phyloP scores from a whole-genome alignment of 1,140 invertebrate species.

The Camponotus vicinus region DNA sequence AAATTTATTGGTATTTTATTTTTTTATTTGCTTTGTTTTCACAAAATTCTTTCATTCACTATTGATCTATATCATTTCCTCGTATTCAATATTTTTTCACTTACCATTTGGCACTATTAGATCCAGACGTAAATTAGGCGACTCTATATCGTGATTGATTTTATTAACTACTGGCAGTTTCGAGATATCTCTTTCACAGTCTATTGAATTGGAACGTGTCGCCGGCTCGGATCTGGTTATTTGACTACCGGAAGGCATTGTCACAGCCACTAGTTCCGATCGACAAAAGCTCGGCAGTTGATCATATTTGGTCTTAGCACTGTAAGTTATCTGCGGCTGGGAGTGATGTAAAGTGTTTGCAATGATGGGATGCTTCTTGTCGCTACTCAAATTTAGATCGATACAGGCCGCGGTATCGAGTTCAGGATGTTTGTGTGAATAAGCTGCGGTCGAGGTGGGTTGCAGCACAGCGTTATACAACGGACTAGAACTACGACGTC shows the following conservation, averaged over 20 bases:
- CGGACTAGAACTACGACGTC: slow-evolving; percentile 74
- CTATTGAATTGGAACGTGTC: slow-evolving; percentile 81
- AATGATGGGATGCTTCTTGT: slow-evolving; percentile 71
- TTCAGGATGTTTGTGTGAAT: slow-evolving; percentile 78
- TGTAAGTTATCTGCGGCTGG: slow-evolving; percentile 65
- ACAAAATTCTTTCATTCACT: not conserved
- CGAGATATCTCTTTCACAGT: slow-evolving; percentile 80
- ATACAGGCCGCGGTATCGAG: slow-evolving; percentile 66
- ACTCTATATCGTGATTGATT: slow-evolving; percentile 72
- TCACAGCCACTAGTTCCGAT: slow-evolving; percentile 72
- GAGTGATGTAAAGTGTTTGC: slow-evolving; percentile 64
- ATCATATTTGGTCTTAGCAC: slow-evolving; percentile 52
- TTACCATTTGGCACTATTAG: slow-evolving; percentile 81
- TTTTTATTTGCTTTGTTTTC: not conserved
- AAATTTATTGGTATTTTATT: not conserved
- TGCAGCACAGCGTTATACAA: slow-evolving; percentile 62
- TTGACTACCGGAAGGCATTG: slow-evolving; percentile 68
- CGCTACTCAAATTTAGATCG: slow-evolving; percentile 66
- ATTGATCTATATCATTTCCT: not conserved
- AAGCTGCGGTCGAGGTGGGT: slow-evolving; percentile 60
- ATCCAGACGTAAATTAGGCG: slow-evolving; percentile 71
- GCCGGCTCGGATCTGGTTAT: slow-evolving; percentile 80
- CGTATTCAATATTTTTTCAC: slow-evolving; percentile 16
- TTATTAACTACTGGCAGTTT: slow-evolving; percentile 75
- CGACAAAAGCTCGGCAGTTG: slow-evolving; percentile 66